Percentiles rank a stretch among this genome's conserved stretches.
Conservation (phyloP, 2,888 invertebrate genomes). For the Pandemis heparana region DNA sequence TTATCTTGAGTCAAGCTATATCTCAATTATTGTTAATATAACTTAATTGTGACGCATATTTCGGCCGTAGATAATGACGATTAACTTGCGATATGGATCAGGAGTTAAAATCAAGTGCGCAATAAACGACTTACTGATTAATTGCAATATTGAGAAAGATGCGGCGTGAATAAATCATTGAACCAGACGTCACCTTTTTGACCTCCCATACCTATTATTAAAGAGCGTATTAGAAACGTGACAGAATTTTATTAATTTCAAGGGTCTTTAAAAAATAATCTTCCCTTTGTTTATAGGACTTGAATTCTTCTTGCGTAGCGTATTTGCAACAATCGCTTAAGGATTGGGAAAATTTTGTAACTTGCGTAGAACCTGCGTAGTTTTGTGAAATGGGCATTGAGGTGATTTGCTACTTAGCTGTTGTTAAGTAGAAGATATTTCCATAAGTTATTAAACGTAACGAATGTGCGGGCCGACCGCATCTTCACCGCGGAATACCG, state of each 20-base stretch:
- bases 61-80: neutral
- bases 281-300: too few relatives aligned
- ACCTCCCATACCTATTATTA: too few relatives aligned
- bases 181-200: too few relatives aligned
- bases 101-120: neutral
- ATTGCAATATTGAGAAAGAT: neutral
- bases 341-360: neutral
- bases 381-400: constrained; percentile 9
- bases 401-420: constrained; percentile 30
- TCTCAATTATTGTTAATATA: constrained; percentile 3
- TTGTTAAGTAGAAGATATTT: constrained; percentile 39
- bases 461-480: constrained; percentile 46
- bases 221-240: too few relatives aligned
- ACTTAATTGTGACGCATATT: neutral
- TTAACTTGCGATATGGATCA: neutral
- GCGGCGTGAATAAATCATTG: too few relatives aligned
- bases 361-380: neutral
- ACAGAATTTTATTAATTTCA: too few relatives aligned
- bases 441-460: constrained; percentile 52
- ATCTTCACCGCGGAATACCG: constrained; percentile 46
- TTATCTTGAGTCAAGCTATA: neutral
- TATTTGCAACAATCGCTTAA: too few relatives aligned
- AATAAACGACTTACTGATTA: neutral
- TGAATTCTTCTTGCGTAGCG: too few relatives aligned
- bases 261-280: too few relatives aligned